Percentiles rank a stretch among this genome's conserved stretches.
These are phyloP conservation scores for Xenentodon cancila DNA, from an alignment of 2,797 vertebrate genomes.

Conservation along the genomic window DNA sequence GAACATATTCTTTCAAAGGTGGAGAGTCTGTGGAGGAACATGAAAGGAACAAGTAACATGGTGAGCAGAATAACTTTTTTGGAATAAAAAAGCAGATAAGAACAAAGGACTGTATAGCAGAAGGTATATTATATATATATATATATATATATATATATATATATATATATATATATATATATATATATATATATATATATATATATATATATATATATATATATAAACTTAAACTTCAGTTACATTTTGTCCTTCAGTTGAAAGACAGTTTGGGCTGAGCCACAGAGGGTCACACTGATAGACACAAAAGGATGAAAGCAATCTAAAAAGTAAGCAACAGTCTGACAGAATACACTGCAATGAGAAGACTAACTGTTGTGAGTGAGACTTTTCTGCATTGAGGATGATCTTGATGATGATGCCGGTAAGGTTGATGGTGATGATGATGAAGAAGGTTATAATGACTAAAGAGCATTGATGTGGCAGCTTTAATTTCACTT, in stretches of 20 bases:
- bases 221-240: conserved; percentile 17
- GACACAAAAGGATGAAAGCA: conserved; percentile 8
- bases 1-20: too few relatives aligned
- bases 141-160: too few relatives aligned
- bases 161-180: too few relatives aligned
- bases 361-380: conserved; percentile 17
- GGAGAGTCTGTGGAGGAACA: too few relatives aligned
- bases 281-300: conserved; percentile 37
- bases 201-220: too few relatives aligned
- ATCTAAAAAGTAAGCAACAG: conserved; percentile 38
- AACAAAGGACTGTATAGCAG: too few relatives aligned
- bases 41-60: too few relatives aligned
- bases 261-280: conserved; percentile 38
- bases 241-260: conserved; percentile 19
- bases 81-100: too few relatives aligned
- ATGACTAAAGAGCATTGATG: conserved; percentile 37
- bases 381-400: conserved; percentile 8
- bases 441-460: conserved; percentile 30
- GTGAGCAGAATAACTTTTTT: too few relatives aligned
- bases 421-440: conserved; percentile 7
- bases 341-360: conserved; percentile 37
- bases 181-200: too few relatives aligned
- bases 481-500: conserved; percentile 27
- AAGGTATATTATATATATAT: too few relatives aligned
- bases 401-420: conserved; percentile 31